Base-by-base conservation (phyloP, 2,113 vertebrate species). In the Archilochus colubris region DNA sequence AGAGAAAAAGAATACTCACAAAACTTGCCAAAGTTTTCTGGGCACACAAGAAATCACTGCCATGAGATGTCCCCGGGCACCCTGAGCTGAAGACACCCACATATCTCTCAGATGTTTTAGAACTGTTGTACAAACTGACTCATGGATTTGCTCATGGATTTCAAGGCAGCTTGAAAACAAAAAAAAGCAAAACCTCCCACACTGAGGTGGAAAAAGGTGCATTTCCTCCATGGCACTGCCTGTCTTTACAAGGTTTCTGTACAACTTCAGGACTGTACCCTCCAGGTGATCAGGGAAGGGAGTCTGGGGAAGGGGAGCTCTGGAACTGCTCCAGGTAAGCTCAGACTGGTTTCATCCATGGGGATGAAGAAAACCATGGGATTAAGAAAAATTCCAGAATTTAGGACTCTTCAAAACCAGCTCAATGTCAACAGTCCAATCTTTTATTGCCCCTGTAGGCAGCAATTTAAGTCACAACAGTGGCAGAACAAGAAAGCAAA, bases 191-290 rank as follows among this genome's bases (percentile, higher is more conserved):
- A 79, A 43, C 10, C 15, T 94, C 40, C 44, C n/a, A 61, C 50
- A 21, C 0, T 0, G 30, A 12, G 10, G 17, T 40, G 27, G 38
- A 43, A 28, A 20, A 59, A 28, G 18, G 1, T 6, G 16, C n/a
- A 50, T 68, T 63, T 84, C 4, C 25, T 2, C 31, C 30, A 3
- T 11, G 19, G 25, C n/a, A 22, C 36, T 68, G 27, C 30, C 80
- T 36, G 66, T 1, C 57, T 51, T 12, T 3, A 3, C 1, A 4
- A 44, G 30, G 40, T 43, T 9, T 44, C 18, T 16, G 14, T 5
- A 2, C 31, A 24, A 1, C 31, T 27, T 36, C 57, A n/a, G 59
- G 54, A 40, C 67, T 86, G 44, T 3, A 14, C 9, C 61, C 25
- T 28, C 0, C 0, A 55, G 25, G 33, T 31, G 44, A 53, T 14